Evolutionary conservation across 1,140 invertebrate genomes (phyloP).

Genomic region (Diuraphis noxia): DNA sequence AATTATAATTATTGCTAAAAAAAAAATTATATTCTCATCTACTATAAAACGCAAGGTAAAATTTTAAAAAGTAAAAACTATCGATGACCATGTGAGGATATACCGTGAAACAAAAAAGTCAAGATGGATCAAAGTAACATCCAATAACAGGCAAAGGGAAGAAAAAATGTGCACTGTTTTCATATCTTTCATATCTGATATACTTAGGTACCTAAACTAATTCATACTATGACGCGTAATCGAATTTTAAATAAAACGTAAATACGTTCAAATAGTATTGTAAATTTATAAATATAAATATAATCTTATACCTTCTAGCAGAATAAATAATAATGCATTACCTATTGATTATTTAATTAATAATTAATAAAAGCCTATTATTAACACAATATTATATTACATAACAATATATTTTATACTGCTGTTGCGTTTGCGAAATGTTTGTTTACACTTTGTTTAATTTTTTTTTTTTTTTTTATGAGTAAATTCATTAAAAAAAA

Average conservation of each 20-base stretch:
- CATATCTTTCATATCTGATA: too few relatives aligned
- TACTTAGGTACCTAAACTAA: too few relatives aligned
- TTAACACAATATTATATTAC: not conserved
- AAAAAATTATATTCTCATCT: too few relatives aligned
- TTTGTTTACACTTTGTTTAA: not conserved
- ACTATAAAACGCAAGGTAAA: too few relatives aligned
- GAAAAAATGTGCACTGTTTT: not conserved
- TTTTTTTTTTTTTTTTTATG: not conserved
- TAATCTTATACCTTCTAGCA: not conserved
- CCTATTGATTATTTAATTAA: not conserved
- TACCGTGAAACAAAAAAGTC: not conserved
- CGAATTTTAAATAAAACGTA: not conserved
- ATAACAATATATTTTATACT: not conserved
- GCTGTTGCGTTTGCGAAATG: too few relatives aligned
- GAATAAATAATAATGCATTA: not conserved
- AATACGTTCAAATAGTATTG: not conserved
- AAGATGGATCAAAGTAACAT: not conserved
- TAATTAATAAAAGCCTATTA: not conserved
- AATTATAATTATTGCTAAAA: not conserved
- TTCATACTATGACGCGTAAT: not conserved
- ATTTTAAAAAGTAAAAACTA: not conserved
- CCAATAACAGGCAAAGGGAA: not conserved
- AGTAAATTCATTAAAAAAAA: not conserved
- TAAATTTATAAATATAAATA: not conserved
- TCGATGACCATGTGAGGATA: not conserved